Evolutionary conservation across 2,113 vertebrate species (phyloP).

Genomic region (Myiozetetes cayanensis): DNA sequence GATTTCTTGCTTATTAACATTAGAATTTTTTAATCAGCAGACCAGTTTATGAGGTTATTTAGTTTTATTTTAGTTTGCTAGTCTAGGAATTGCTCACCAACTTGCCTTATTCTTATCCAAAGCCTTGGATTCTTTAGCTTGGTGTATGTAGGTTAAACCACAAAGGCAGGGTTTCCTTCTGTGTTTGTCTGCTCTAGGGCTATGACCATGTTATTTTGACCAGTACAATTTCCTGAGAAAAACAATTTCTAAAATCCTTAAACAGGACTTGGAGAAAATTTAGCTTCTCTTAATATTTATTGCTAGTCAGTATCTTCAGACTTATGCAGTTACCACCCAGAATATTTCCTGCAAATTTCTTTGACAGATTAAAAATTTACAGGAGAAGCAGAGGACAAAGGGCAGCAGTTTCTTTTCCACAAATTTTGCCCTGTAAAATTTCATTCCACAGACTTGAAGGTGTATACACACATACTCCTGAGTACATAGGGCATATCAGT

Average conservation of each 20-base stretch:
- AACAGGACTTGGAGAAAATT: not conserved
- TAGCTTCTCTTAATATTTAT: not conserved
- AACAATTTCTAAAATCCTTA: not conserved
- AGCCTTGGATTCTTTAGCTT: not conserved
- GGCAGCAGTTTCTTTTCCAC: not conserved
- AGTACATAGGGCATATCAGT: not conserved
- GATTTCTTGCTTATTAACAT: not conserved
- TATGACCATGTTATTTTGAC: not conserved
- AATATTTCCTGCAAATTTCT: not conserved
- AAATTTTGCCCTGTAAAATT: not conserved
- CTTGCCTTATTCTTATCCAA: not conserved
- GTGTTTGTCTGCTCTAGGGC: not conserved
- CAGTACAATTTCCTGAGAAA: not conserved
- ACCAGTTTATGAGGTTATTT: not conserved
- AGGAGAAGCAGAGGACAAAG: not conserved
- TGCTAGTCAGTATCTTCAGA: not conserved
- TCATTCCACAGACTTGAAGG: not conserved
- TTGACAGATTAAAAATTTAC: not conserved
- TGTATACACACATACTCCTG: not conserved
- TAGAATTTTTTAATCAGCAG: not conserved
- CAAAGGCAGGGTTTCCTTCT: not conserved
- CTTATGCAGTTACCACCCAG: not conserved
- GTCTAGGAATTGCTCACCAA: not conserved
- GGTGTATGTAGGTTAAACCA: not conserved
- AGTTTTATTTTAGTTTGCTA: not conserved